phyloP scores from a whole-genome alignment of 2,797 vertebrate genomes.

The Rhinogobio ventralis region DNA sequence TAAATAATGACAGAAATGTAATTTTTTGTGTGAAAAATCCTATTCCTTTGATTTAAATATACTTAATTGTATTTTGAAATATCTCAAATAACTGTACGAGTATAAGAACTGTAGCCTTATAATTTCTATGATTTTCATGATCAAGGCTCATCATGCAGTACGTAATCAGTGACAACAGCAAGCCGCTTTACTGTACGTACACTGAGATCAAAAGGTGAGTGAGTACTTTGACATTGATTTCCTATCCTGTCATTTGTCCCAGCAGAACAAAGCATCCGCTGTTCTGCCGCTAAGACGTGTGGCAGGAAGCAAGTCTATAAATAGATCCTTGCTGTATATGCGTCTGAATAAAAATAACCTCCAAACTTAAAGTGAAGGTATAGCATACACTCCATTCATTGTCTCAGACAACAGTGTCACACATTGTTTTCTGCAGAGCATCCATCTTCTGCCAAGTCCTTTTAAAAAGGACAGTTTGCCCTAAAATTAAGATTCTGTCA shows the following conservation, averaged over 20 bases:
- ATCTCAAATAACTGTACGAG: background rate
- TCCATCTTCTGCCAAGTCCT: slow-evolving; percentile 25
- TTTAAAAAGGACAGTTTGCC: slow-evolving; percentile 3
- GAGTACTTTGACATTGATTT: slow-evolving; percentile 50
- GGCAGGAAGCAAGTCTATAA: slow-evolving; percentile 52
- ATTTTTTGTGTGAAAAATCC: background rate
- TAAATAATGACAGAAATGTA: background rate
- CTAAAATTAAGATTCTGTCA: background rate
- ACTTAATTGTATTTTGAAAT: background rate
- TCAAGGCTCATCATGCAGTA: background rate
- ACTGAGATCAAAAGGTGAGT: slow-evolving; percentile 28
- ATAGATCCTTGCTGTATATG: slow-evolving; percentile 44
- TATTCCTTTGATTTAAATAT: background rate
- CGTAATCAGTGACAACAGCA: background rate
- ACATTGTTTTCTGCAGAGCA: slow-evolving; percentile 21
- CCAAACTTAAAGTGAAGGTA: slow-evolving; percentile 21
- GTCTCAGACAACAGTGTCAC: background rate
- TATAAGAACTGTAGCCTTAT: background rate
- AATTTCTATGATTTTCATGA: background rate
- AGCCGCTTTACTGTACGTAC: slow-evolving; percentile 30
- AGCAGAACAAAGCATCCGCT: slow-evolving; percentile 39
- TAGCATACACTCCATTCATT: slow-evolving; percentile 11
- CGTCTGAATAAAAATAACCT: slow-evolving; percentile 53
- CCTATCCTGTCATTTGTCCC: slow-evolving; percentile 44
- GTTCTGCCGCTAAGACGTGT: slow-evolving; percentile 33